These are phyloP conservation scores for Chitala chitala DNA, from an alignment of 2,113 vertebrate species.

Conservation along the genomic window DNA sequence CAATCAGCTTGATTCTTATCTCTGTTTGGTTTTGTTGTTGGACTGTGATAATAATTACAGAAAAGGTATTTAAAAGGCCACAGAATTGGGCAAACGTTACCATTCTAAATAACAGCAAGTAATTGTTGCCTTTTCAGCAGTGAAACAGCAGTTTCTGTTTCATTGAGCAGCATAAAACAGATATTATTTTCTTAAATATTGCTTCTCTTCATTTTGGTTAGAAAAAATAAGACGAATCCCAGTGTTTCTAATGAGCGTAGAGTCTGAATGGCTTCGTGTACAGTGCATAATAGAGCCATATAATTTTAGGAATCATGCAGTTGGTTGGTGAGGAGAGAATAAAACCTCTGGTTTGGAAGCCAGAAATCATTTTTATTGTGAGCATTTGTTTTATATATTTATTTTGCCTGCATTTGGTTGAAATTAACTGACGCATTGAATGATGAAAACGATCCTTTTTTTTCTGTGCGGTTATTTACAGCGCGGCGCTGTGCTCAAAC, in stretches of 20 bases:
- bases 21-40: no score
- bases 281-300: not conserved
- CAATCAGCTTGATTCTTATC: no score
- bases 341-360: slow-evolving; percentile 16
- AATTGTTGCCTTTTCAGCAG: not conserved
- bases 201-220: not conserved
- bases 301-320: slow-evolving; percentile 10
- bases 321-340: not conserved
- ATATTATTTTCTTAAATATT: not conserved
- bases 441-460: slow-evolving; percentile 27
- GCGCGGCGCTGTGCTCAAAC: slow-evolving; percentile 18
- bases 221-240: not conserved
- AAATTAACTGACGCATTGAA: slow-evolving; percentile 36
- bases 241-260: not conserved
- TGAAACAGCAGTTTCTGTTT: not conserved
- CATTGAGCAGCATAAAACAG: not conserved
- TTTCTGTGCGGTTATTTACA: slow-evolving; percentile 24
- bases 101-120: not conserved
- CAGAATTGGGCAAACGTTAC: not conserved
- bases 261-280: not conserved
- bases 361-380: slow-evolving; percentile 5
- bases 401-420: slow-evolving; percentile 19
- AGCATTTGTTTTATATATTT: slow-evolving; percentile 18
- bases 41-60: no score
- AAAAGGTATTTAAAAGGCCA: no score